Base-by-base conservation (phyloP, 2,113 vertebrate species). In the Crotalus helleri region DNA sequence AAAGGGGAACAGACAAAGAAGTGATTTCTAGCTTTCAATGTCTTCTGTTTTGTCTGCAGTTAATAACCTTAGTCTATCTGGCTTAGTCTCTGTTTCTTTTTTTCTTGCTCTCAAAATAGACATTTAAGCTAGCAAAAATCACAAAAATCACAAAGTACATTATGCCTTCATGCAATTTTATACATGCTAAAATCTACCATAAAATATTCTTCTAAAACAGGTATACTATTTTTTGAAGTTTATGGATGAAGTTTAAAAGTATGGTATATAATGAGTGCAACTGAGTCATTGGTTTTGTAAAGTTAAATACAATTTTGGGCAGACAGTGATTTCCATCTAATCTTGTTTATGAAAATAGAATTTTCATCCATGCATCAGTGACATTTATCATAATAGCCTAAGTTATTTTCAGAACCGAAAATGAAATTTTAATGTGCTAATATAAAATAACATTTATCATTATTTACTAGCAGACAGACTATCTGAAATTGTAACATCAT, bases 401-500 rank as follows among this genome's bases (percentile, higher is more conserved):
- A 92, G 87, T 88, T 93, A 39, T 90, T 87, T 90, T 61, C 55
- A 93, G 55, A 51, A 26, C 26, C 61, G 85, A 44, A 13, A 90
- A 93, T 93, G 92, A 21, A 46, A 90, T 90, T 51, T 85, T 92
- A 13, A 89, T 51, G 39, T 51, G 29, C 26, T 85, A 59, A 85
- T 90, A 21, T 90, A 85, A 85, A 74, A 90, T 86, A 93, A 90
- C 44, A 93, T 54, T 93, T 90, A 85, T 90, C 89, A 61, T 87
- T 61, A 87, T 29, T 55, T 61, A 57, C 19, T 33, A 90, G 44
- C 46, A 86, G 55, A 90, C 44, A 10, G 88, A 86, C 19, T 57
- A 90, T 90, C 74, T 85, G 69, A 53, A 49, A 24, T 59, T 85
- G 74, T 85, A 93, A 51, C 17, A 49, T 61, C 21, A 44, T 85